These are phyloP conservation scores for Echeneis naucrates DNA, from an alignment of 2,797 vertebrate species.

Conservation along the genomic window DNA sequence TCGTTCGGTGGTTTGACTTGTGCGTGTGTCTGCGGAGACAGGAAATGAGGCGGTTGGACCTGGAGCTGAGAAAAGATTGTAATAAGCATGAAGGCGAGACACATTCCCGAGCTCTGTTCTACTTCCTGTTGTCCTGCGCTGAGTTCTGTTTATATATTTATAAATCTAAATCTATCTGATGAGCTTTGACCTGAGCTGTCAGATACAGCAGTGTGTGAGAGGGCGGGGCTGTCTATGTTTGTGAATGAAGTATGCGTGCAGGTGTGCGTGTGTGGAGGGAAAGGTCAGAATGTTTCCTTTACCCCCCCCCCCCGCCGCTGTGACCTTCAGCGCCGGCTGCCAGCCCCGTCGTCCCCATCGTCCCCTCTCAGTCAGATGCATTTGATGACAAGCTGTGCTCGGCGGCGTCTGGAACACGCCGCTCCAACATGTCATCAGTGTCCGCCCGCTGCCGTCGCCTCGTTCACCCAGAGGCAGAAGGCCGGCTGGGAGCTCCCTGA, in stretches of 20 bases:
- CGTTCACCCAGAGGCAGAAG: slow-evolving; percentile 2
- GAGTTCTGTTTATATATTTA: no score
- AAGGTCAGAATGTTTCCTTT: slow-evolving; percentile 76
- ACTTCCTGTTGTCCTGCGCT: no score
- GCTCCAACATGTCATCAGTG: slow-evolving; percentile 61
- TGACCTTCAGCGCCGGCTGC: slow-evolving; percentile 60
- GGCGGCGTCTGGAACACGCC: slow-evolving; percentile 52
- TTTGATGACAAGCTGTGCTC: slow-evolving; percentile 69
- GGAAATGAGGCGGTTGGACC: slow-evolving; percentile 69
- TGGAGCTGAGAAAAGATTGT: slow-evolving; percentile 14
- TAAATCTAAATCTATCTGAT: no score
- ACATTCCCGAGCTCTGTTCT: slow-evolving; percentile 38
- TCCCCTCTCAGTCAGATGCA: slow-evolving; percentile 63
- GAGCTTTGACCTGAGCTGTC: no score
- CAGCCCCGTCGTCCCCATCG: slow-evolving; percentile 16
- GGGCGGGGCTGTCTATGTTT: slow-evolving; percentile 16
- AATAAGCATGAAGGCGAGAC: background rate
- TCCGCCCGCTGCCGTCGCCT: slow-evolving; percentile 21
- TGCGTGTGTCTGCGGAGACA: slow-evolving; percentile 34
- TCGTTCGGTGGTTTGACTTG: background rate
- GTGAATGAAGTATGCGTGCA: slow-evolving; percentile 36
- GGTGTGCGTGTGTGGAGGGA: slow-evolving; percentile 20
- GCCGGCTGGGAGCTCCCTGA: background rate
- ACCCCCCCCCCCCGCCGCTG: no score
- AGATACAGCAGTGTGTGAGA: no score